Evolutionary conservation across 1,140 invertebrate genomes (phyloP), one percentile per base, ranked within the genome.

Genomic region (Ceratitis capitata): DNA sequence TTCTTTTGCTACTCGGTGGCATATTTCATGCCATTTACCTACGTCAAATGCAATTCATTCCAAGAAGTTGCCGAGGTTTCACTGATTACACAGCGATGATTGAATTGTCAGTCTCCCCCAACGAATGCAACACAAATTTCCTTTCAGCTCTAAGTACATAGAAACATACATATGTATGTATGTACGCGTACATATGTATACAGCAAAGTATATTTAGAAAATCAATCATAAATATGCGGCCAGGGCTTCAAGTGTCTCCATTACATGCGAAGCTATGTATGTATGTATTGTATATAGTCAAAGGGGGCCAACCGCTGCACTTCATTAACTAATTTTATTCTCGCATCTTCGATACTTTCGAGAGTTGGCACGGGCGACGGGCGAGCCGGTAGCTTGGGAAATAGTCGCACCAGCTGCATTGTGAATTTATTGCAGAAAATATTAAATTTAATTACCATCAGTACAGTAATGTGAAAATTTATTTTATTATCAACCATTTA

Each of bases 1-100:
- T 45, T 23, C 45, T n/a, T 42, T 0, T 26, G 69, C 69, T 45
- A 78, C 39, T 45, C 39, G 35, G 69, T 45, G 69, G 69, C 32
- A 45, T 39, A 78, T 23, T 78, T 78, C 69, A 39, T 78, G 69
- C 69, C 69, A 45, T 78, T 78, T 78, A 78, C 39, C 39, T 39
- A n/a, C 45, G 69, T 78, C 69, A 78, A 78, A 78, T 78, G 69
- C 69, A 78, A 35, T 78, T 78, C 69, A 78, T 78, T 78, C 69
- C 69, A 78, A 78, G 69, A 78, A 78, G 69, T 39, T 78, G 42
- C 69, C 45, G 69, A 78, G 9, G 45, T 78, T 47, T 78, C 69
- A 78, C 69, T 78, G 69, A 78, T 78, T 78, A 78, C 45, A 39
- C 69, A 32, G 35, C 39, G 69, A 78, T 78, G 69, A 78, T 78